Conservation (phyloP, 2,113 vertebrate genomes). For the Pseudopipra pipra region DNA sequence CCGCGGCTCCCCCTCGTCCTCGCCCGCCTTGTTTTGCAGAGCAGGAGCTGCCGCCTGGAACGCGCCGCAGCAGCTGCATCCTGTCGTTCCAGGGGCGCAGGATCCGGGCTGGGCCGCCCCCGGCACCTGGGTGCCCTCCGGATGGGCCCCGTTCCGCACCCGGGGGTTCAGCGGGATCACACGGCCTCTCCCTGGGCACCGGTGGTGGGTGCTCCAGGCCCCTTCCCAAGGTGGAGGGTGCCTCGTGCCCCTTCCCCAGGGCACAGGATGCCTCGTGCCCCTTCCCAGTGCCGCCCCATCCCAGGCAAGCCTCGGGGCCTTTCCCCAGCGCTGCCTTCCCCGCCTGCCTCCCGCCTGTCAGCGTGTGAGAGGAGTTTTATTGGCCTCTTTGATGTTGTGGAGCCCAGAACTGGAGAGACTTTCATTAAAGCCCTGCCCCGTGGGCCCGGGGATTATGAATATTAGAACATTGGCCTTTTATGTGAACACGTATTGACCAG, state of each 20-base stretch:
- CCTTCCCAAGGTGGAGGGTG: not conserved
- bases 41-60: slow-evolving; percentile 13
- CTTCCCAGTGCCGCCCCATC: not conserved
- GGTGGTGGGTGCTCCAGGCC: not conserved
- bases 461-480: slow-evolving; percentile 64
- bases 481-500: slow-evolving; percentile 54
- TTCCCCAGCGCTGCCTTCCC: not conserved
- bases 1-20: not conserved
- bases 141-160: slow-evolving; percentile 21
- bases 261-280: not conserved
- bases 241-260: not conserved
- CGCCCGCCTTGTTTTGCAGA: not conserved
- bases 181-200: no score
- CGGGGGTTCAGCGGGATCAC: not conserved
- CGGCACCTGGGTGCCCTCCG: slow-evolving; percentile 15
- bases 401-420: slow-evolving; percentile 47
- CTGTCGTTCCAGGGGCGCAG: not conserved
- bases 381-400: slow-evolving; percentile 57
- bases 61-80: slow-evolving; percentile 61
- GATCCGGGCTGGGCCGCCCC: slow-evolving; percentile 30
- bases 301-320: not conserved
- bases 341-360: slow-evolving; percentile 22
- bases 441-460: slow-evolving; percentile 55
- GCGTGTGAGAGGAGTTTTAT: slow-evolving; percentile 33
- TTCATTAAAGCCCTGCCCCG: slow-evolving; percentile 54